Conservation (phyloP, 2,888 invertebrate genomes). For the Phymatocera aterrima region DNA sequence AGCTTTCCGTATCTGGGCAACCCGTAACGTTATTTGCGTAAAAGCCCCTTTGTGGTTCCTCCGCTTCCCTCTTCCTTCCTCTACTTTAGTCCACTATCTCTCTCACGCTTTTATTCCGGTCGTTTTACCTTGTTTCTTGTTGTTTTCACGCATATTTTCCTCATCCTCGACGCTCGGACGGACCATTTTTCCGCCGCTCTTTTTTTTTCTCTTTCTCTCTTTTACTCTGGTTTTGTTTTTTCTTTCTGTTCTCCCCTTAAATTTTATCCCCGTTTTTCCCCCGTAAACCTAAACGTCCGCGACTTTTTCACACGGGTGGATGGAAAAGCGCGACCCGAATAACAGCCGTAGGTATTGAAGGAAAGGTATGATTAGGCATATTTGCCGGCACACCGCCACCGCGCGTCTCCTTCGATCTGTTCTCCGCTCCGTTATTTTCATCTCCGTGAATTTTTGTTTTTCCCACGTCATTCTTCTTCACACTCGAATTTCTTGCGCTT, state of each 20-base stretch:
- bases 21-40: slow-evolving; percentile 38
- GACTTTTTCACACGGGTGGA: not conserved
- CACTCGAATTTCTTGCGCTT: not conserved
- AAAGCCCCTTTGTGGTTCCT: slow-evolving; percentile 41
- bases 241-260: not conserved
- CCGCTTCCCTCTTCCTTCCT: not conserved
- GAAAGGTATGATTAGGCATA: no score
- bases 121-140: slow-evolving; percentile 31
- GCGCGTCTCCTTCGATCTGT: slow-evolving; percentile 1
- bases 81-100: not conserved
- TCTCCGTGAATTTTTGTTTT: not conserved
- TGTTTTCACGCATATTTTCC: slow-evolving; percentile 44
- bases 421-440: not conserved
- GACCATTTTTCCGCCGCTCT: not conserved
- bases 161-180: not conserved
- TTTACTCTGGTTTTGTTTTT: not conserved
- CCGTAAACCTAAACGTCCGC: not conserved
- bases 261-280: slow-evolving; percentile 8
- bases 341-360: slow-evolving; percentile 24
- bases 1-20: slow-evolving; percentile 20
- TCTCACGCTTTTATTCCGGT: not conserved
- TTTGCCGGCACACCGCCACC: slow-evolving; percentile 3
- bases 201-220: not conserved
- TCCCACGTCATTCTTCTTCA: not conserved
- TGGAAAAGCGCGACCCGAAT: not conserved